These are phyloP conservation scores for Butorides virescens DNA, from an alignment of 2,113 vertebrate species.

Conservation along the genomic window DNA sequence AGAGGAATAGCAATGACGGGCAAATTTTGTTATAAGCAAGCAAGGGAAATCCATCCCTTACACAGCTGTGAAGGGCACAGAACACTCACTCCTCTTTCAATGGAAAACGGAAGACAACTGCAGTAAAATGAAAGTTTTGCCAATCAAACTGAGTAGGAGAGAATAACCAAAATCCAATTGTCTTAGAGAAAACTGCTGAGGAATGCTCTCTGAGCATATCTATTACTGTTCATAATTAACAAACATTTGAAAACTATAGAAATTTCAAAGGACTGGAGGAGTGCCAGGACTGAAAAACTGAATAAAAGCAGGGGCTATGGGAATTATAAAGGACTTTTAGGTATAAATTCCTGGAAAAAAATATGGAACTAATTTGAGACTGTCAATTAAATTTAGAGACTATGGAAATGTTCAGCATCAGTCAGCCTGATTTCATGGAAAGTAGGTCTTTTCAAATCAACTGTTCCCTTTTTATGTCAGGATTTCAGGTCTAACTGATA, in stretches of 20 bases:
- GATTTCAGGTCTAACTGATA: not conserved
- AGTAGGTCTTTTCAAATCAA: not conserved
- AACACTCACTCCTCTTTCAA: not conserved
- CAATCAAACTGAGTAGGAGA: not conserved
- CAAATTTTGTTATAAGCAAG: not conserved
- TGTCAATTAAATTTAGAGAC: not conserved
- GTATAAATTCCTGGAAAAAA: not conserved
- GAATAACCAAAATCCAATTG: not conserved
- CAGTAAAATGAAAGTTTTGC: not conserved
- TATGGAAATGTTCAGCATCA: not conserved
- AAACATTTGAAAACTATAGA: not conserved
- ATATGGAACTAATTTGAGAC: not conserved
- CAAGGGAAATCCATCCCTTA: not conserved
- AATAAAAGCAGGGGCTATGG: not conserved
- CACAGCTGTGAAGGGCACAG: not conserved
- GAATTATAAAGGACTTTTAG: not conserved
- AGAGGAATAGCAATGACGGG: not conserved
- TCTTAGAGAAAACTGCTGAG: not conserved
- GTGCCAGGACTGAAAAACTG: not conserved
- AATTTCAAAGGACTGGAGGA: not conserved
- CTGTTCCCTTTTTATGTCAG: not conserved
- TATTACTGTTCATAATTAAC: slow-evolving; percentile 30
- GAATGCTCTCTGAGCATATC: not conserved
- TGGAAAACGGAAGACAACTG: not conserved
- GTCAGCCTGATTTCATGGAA: not conserved